Evolutionary conservation across 2,797 vertebrate species (phyloP).

Genomic region (Takifugu rubripes): DNA sequence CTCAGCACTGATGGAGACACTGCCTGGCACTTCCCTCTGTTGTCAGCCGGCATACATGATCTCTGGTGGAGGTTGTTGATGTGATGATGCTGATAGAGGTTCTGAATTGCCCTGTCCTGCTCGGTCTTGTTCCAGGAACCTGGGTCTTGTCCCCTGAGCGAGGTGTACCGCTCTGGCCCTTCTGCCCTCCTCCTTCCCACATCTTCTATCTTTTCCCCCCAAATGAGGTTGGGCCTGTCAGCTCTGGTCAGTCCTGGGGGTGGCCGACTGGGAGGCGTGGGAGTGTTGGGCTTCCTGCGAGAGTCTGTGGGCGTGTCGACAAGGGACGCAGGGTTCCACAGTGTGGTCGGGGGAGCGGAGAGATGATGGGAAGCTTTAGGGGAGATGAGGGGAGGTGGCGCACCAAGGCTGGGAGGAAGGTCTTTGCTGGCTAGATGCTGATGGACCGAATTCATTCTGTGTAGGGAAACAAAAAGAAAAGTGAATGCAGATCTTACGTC

Average conservation of each 20-base stretch:
- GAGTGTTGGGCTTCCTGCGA: conserved; percentile 69
- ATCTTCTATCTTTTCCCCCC: conserved; percentile 59
- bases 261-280: conserved; percentile 38
- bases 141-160: conserved; percentile 69
- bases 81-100: conserved; percentile 65
- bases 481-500: not conserved
- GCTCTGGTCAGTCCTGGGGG: conserved; percentile 71
- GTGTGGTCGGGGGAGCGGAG: conserved; percentile 71
- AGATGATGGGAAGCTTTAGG: conserved; percentile 59
- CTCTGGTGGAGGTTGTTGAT: conserved; percentile 69
- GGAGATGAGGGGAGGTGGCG: conserved; percentile 86
- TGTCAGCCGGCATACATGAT: conserved; percentile 60
- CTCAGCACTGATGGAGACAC: conserved; percentile 53
- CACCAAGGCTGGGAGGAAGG: conserved; percentile 76
- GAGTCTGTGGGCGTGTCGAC: conserved; percentile 77
- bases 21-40: conserved; percentile 45
- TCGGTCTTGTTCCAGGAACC: conserved; percentile 73
- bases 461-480: conserved; percentile 12
- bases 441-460: conserved; percentile 56
- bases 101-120: conserved; percentile 67
- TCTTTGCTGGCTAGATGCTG: conserved; percentile 59
- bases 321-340: conserved; percentile 88
- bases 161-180: conserved; percentile 73
- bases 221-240: conserved; percentile 40
- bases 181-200: conserved; percentile 73